Conservation (phyloP, 1,140 invertebrate genomes). For the Leptoteleia sp. region DNA sequence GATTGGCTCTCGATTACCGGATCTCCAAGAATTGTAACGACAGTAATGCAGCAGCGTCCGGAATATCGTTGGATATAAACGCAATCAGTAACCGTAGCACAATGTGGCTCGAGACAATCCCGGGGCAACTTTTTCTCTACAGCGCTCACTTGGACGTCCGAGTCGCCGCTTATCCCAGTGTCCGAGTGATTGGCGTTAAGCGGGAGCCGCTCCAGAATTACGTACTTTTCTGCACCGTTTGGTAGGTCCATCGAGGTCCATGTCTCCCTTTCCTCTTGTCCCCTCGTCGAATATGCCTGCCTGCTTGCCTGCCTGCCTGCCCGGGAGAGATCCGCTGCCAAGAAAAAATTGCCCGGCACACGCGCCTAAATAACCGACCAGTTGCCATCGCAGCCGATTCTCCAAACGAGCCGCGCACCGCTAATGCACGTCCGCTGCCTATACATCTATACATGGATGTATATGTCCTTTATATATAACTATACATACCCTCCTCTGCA, state of each 20-base stretch:
- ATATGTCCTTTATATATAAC: too few relatives aligned
- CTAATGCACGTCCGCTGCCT: too few relatives aligned
- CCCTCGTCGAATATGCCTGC: too few relatives aligned
- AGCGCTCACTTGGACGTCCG: constrained; percentile 76
- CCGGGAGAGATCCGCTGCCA: constrained; percentile 9
- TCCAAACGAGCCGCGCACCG: neutral
- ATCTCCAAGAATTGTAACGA: constrained; percentile 74
- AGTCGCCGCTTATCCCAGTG: constrained; percentile 74
- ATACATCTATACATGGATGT: too few relatives aligned
- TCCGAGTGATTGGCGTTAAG: constrained; percentile 38
- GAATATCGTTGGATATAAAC: constrained; percentile 68
- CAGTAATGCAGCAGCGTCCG: constrained; percentile 70
- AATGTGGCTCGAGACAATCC: constrained; percentile 77
- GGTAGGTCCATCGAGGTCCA: too few relatives aligned
- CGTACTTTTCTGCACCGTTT: too few relatives aligned
- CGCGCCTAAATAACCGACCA: constrained; percentile 46
- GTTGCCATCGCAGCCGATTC: constrained; percentile 27
- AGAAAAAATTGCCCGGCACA: constrained; percentile 59
- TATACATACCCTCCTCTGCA: too few relatives aligned
- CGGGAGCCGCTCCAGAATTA: too few relatives aligned
- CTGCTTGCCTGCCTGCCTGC: too few relatives aligned
- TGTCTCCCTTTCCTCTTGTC: too few relatives aligned
- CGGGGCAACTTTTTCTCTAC: constrained; percentile 76
- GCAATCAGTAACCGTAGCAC: constrained; percentile 65
- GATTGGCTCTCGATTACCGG: constrained; percentile 79